Evolutionary conservation across 2,113 vertebrate species (phyloP), one percentile per base, ranked within the genome.

Genomic region (Calidris pygmaea): DNA sequence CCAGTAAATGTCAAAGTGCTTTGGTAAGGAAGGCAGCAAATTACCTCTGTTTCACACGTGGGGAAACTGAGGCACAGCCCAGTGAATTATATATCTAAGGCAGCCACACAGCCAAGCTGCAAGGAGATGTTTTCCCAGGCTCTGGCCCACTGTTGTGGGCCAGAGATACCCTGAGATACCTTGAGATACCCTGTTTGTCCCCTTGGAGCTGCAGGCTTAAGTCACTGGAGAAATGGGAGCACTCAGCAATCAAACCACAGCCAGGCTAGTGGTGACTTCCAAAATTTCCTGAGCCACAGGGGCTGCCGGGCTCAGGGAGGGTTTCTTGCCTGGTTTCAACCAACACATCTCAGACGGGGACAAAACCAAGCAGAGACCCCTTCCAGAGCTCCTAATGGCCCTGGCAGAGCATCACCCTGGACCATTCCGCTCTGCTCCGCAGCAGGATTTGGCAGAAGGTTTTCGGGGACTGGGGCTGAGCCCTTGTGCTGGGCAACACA

Each of bases 41-140:
- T 50, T 41, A 45, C 7, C 32, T 37, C 32, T 2, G 1, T 52
- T 81, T 78, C 43, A 55, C n/a, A 22, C 30, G 2, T 7, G 39
- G 43, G 89, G 89, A 92, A 97, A 97, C 80, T 82, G 95, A 97
- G 93, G 94, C 95, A 95, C 6, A 0, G 59, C 34, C 1, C 11
- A 50, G 47, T 4, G 13, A 63, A 29, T 32, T 11, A 9, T 13
- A 13, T 3, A 7, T 13, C 29, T 41, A 43, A 81, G 35, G n/a
- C 58, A 93, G 65, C 41, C 47, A 74, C 67, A 10, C 9, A 89
- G 27, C 59, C 19, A 62, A 74, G n/a, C 45, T 66, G 21, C 24
- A 45, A 77, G 59, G 65, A 89, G 37, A 37, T 68, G 60, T 2
- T 52, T 47, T 73, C 34, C 48, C 34, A 24, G 23, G 3, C 45